These are phyloP conservation scores for Cyrtonyx montezumae DNA, from an alignment of 2,113 vertebrate genomes.

Conservation along the genomic window DNA sequence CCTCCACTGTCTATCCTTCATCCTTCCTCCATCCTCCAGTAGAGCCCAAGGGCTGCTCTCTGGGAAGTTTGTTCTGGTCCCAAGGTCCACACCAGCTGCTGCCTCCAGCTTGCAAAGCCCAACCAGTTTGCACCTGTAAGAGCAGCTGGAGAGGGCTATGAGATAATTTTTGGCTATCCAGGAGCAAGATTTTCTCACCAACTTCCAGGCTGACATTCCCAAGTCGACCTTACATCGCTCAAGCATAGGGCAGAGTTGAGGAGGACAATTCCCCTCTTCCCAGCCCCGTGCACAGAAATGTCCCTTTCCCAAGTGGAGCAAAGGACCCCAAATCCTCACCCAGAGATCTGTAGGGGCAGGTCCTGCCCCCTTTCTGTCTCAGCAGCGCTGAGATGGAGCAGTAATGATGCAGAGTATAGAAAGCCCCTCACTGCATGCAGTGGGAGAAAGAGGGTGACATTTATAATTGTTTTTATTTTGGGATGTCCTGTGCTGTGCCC, in stretches of 20 bases:
- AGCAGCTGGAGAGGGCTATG: background rate
- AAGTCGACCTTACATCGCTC: background rate
- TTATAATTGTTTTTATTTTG: background rate
- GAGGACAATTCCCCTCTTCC: background rate
- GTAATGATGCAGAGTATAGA: background rate
- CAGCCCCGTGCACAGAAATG: background rate
- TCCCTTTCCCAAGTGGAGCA: background rate
- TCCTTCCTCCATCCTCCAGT: background rate
- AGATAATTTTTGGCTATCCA: background rate
- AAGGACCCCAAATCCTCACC: background rate
- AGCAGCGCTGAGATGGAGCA: background rate
- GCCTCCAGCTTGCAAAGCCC: background rate
- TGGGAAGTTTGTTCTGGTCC: rapidly evolving
- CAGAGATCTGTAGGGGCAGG: background rate
- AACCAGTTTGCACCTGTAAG: background rate
- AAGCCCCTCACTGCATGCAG: background rate
- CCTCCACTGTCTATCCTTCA: too few relatives aligned
- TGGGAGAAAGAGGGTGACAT: background rate
- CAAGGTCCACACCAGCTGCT: background rate
- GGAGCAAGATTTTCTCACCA: background rate
- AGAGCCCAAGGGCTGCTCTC: background rate
- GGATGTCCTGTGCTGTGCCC: background rate
- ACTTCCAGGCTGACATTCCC: rapidly evolving
- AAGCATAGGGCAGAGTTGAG: background rate
- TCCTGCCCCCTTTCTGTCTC: background rate